Conservation (phyloP, 2,888 invertebrate species). For the Agriopis aurantiaria region DNA sequence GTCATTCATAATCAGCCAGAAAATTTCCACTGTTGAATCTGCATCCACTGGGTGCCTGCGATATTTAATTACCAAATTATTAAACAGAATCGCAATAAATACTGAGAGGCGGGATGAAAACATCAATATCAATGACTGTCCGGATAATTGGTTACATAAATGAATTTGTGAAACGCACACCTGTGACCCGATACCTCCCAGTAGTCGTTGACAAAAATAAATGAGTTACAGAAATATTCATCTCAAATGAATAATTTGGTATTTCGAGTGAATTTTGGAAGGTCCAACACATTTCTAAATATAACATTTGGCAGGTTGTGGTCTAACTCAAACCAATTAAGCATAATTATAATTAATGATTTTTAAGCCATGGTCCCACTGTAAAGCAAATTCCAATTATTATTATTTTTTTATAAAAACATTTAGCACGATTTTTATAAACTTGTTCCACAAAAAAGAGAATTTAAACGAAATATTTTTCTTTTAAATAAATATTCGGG, state of each 20-base stretch:
- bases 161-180: slow-evolving; percentile 29
- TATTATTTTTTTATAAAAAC: not conserved
- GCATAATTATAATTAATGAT: too few species aligned
- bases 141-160: slow-evolving; percentile 25
- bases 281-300: too few species aligned
- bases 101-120: slow-evolving; percentile 4
- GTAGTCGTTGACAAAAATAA: slow-evolving; percentile 23
- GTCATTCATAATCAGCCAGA: too few species aligned
- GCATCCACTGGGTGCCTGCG: too few species aligned
- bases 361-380: too few species aligned
- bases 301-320: too few species aligned
- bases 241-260: not conserved
- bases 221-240: not conserved
- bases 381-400: too few species aligned
- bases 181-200: slow-evolving; percentile 16
- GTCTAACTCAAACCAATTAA: too few species aligned
- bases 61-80: not conserved
- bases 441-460: too few species aligned
- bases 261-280: not conserved
- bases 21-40: too few species aligned
- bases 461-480: too few species aligned
- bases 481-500: too few species aligned
- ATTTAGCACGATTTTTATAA: not conserved
- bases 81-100: slow-evolving; percentile 2
- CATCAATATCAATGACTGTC: slow-evolving; percentile 14